These are phyloP conservation scores for Propsilocerus akamusi DNA, from an alignment of 1,140 invertebrate species.

Conservation along the genomic window DNA sequence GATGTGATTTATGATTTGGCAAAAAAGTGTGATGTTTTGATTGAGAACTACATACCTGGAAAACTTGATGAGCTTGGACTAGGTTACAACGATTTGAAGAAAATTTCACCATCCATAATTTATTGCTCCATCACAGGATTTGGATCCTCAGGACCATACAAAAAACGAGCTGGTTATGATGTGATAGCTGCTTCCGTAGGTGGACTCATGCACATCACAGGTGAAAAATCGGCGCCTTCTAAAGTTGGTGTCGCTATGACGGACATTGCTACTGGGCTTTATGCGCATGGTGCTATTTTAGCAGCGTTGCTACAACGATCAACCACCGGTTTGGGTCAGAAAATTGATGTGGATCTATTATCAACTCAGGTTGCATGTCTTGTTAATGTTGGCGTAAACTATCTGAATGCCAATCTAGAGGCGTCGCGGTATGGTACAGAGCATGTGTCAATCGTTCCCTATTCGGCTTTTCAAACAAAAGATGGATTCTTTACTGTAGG, in stretches of 20 bases:
- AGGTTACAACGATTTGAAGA: slow-evolving; percentile 56
- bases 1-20: slow-evolving; percentile 56
- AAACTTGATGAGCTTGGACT: slow-evolving; percentile 60
- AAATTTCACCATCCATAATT: slow-evolving; percentile 59
- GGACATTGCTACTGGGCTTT: slow-evolving; percentile 82
- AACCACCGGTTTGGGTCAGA: slow-evolving; percentile 68
- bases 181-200: slow-evolving; percentile 86
- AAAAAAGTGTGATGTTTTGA: slow-evolving; percentile 62
- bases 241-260: slow-evolving; percentile 88
- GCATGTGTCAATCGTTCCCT: slow-evolving; percentile 89
- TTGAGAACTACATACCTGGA: slow-evolving; percentile 92
- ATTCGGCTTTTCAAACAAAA: slow-evolving; percentile 67
- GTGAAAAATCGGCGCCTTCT: slow-evolving; percentile 63
- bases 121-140: slow-evolving; percentile 93
- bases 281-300: slow-evolving; percentile 89
- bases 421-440: slow-evolving; percentile 69
- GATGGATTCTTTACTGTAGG: slow-evolving; percentile 74
- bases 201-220: slow-evolving; percentile 79
- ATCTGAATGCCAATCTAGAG: slow-evolving; percentile 68
- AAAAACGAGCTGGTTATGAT: slow-evolving; percentile 77
- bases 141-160: slow-evolving; percentile 73
- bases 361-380: slow-evolving; percentile 79
- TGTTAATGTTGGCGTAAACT: slow-evolving; percentile 81
- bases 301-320: slow-evolving; percentile 66
- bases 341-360: slow-evolving; percentile 86